phyloP scores from a whole-genome alignment of 2,797 vertebrate genomes.

The Ataeniobius toweri region DNA sequence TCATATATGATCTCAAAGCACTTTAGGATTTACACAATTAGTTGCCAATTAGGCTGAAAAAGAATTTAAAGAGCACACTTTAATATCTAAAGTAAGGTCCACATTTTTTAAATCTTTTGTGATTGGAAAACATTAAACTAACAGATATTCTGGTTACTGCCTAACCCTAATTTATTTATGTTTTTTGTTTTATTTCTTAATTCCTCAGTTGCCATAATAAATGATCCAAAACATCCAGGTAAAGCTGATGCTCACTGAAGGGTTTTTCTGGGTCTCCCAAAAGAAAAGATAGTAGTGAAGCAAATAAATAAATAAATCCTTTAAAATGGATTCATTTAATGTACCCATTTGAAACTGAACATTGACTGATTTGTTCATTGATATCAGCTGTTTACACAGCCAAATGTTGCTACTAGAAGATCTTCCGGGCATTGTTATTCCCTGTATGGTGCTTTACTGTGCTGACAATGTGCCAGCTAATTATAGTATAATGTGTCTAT shows the following conservation, averaged over 20 bases:
- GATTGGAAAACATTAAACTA: neutral
- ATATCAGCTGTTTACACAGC: neutral
- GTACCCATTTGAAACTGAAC: neutral
- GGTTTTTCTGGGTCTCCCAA: neutral
- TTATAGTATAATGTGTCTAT: conserved; percentile 4
- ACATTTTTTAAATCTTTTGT: neutral
- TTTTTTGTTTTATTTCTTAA: neutral
- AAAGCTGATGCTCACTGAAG: neutral
- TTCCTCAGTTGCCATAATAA: neutral
- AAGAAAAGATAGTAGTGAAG: neutral
- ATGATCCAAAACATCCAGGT: neutral
- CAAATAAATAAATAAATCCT: neutral
- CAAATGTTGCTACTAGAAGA: neutral
- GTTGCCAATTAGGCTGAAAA: neutral
- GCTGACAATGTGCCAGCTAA: conserved; percentile 2
- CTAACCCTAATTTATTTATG: neutral
- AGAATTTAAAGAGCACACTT: neutral
- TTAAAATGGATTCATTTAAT: neutral
- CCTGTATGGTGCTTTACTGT: neutral
- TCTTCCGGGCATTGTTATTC: neutral
- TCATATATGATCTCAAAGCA: neutral
- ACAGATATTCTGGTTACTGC: neutral
- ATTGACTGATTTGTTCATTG: neutral
- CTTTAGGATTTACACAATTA: neutral
- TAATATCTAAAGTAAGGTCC: too few species aligned